Conservation (phyloP, 2,888 invertebrate species). For the Linnaemya vulpina region DNA sequence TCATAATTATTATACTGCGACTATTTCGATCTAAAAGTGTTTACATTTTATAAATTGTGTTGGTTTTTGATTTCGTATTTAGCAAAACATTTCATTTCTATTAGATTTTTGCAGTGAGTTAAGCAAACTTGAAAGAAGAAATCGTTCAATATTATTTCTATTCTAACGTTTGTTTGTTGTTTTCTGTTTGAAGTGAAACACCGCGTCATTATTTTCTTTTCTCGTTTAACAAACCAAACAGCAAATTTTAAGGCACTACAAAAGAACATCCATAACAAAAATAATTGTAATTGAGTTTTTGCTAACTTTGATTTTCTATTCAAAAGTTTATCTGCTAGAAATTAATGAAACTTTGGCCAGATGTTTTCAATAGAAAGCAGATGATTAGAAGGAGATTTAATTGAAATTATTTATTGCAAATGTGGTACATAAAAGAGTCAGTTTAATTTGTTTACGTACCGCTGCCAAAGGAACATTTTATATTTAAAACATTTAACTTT, state of each 20-base stretch:
- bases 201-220: constrained; percentile 19
- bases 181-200: constrained; percentile 10
- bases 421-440: constrained; percentile 6
- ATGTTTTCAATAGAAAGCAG: constrained; percentile 41
- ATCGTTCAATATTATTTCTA: constrained; percentile 13
- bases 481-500: background rate
- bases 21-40: too few species aligned
- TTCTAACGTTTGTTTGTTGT: background rate
- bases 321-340: constrained; percentile 22
- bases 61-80: background rate
- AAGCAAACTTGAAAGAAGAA: background rate
- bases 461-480: background rate
- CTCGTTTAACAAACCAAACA: constrained; percentile 33
- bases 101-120: background rate
- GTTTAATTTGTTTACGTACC: background rate
- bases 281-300: background rate
- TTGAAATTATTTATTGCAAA: constrained; percentile 35
- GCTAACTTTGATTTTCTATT: constrained; percentile 14
- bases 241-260: constrained; percentile 22
- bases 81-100: background rate
- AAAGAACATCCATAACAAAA: constrained; percentile 8
- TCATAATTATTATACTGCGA: too few species aligned
- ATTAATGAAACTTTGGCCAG: constrained; percentile 37
- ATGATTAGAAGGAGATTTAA: constrained; percentile 56
- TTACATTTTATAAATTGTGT: too few species aligned